A percentile compares a stretch with the other conserved stretches of the same genome.
phyloP scores from a whole-genome alignment of 2,888 invertebrate genomes.

The Saturnia japonica region DNA sequence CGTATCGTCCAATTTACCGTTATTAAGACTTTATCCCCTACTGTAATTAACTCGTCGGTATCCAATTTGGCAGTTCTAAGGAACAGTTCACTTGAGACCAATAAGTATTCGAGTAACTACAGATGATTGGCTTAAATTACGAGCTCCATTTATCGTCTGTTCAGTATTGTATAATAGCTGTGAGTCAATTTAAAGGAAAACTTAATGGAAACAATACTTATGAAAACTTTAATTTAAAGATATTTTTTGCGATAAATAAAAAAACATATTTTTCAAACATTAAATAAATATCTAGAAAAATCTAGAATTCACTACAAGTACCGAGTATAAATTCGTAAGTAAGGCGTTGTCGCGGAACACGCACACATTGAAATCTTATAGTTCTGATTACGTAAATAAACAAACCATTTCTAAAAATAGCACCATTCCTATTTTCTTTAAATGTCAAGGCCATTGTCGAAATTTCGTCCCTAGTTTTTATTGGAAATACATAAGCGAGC shows the following conservation, averaged over 20 bases:
- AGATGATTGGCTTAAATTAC: conserved; percentile 6
- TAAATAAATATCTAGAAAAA: too few species aligned
- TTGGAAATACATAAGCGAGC: too few species aligned
- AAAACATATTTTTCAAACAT: too few species aligned
- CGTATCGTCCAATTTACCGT: not conserved
- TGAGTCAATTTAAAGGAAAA: not conserved
- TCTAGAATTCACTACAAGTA: too few species aligned
- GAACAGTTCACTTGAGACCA: conserved; percentile 12
- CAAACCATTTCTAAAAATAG: too few species aligned
- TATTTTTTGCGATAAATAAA: not conserved
- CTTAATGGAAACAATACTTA: not conserved
- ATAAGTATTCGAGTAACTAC: not conserved
- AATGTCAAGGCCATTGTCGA: too few species aligned
- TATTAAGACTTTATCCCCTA: not conserved
- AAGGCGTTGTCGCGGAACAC: too few species aligned
- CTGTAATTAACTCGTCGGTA: conserved; percentile 3
- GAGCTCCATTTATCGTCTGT: conserved; percentile 2
- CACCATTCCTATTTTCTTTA: too few species aligned
- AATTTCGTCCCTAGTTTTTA: too few species aligned
- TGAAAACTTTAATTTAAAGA: not conserved
- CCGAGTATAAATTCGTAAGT: too few species aligned
- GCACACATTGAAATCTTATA: too few species aligned
- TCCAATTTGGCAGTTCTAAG: conserved; percentile 11
- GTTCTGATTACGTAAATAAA: too few species aligned
- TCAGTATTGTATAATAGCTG: not conserved